Conservation (phyloP, 1,140 invertebrate species). For the Lasioglossum baleicum region DNA sequence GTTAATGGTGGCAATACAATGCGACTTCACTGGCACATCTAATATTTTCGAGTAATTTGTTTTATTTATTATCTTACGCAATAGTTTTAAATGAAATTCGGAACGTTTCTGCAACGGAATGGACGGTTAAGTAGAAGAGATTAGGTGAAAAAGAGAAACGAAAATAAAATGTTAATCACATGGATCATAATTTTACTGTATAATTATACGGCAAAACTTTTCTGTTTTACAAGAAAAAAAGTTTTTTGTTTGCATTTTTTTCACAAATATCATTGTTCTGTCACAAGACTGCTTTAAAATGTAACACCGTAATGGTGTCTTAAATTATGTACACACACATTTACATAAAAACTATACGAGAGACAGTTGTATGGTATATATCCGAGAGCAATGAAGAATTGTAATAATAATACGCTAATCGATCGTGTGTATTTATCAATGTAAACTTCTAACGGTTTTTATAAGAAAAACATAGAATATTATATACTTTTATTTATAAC, state of each 20-base stretch:
- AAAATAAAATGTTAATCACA: conserved; percentile 36
- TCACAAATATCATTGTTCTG: neutral
- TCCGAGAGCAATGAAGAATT: conserved; percentile 39
- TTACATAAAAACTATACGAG: conserved; percentile 2
- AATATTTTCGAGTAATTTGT: conserved; percentile 44
- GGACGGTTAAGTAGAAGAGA: neutral
- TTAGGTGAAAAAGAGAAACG: neutral
- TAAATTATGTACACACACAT: neutral
- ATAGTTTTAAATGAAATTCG: conserved; percentile 35
- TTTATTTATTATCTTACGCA: conserved; percentile 50
- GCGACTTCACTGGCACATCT: conserved; percentile 72
- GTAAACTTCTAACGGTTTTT: conserved; percentile 28
- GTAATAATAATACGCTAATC: conserved; percentile 1
- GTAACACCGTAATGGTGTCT: conserved; percentile 17
- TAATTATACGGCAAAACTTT: conserved; percentile 37
- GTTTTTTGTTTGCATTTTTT: conserved; percentile 44
- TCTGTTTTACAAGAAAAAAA: conserved; percentile 47
- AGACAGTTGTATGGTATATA: conserved; percentile 23
- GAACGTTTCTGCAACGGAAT: conserved; percentile 16
- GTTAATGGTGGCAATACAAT: conserved; percentile 70
- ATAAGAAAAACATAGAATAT: conserved; percentile 37
- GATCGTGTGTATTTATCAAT: conserved; percentile 14
- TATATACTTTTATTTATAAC: conserved; percentile 55
- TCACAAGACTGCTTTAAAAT: conserved; percentile 24
- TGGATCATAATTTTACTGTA: conserved; percentile 23